Evolutionary conservation across 1,140 invertebrate species (phyloP).

Genomic region (Leptopilina clavipes): DNA sequence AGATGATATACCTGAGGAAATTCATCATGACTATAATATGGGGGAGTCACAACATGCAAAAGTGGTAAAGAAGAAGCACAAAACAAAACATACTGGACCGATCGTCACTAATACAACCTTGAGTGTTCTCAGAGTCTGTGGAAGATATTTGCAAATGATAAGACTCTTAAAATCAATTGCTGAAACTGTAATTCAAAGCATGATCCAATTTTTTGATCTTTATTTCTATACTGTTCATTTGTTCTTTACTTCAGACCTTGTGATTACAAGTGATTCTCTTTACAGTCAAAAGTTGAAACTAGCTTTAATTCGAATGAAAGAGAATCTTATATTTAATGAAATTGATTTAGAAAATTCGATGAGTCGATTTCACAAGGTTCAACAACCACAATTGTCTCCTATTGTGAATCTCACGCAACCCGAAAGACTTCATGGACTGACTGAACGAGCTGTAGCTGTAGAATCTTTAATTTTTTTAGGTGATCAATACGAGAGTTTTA

Average conservation of each 20-base stretch:
- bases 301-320: slow-evolving; percentile 85
- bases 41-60: slow-evolving; percentile 76
- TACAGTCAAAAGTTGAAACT: slow-evolving; percentile 82
- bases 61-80: slow-evolving; percentile 70
- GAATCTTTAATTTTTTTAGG: slow-evolving; percentile 94
- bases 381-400: slow-evolving; percentile 80
- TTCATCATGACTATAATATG: slow-evolving; percentile 81
- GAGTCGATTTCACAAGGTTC: slow-evolving; percentile 70
- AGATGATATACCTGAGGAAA: slow-evolving; percentile 82
- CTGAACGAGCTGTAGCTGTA: slow-evolving; percentile 91
- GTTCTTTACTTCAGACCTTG: slow-evolving; percentile 89
- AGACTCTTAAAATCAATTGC: slow-evolving; percentile 92
- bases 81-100: slow-evolving; percentile 71
- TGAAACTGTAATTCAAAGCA: slow-evolving; percentile 90
- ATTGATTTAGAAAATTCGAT: slow-evolving; percentile 66
- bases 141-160: slow-evolving; percentile 95
- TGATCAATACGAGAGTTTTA: slow-evolving; percentile 89
- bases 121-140: slow-evolving; percentile 93
- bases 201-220: slow-evolving; percentile 96
- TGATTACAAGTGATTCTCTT: slow-evolving; percentile 77
- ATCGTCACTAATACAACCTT: slow-evolving; percentile 94
- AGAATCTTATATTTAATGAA: slow-evolving; percentile 77
- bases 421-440: slow-evolving; percentile 86
- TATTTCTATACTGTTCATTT: slow-evolving; percentile 93
- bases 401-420: slow-evolving; percentile 83